A percentile compares a stretch with the other conserved stretches of the same genome.
phyloP scores from a whole-genome alignment of 2,113 vertebrate species.

The Spilogale gracilis region DNA sequence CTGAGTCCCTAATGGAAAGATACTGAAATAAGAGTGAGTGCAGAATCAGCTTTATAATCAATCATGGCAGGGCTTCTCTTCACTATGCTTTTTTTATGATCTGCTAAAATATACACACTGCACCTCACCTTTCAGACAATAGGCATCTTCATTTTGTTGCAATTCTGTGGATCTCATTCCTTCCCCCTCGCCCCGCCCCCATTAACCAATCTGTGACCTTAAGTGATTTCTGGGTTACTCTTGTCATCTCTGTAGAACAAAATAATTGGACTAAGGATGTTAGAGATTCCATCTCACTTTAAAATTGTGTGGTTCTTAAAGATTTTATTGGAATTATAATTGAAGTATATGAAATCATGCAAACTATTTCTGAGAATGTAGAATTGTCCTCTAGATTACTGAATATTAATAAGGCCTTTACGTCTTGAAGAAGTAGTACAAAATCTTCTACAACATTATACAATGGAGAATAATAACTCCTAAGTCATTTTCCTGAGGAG shows the following conservation, averaged over 20 bases:
- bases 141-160: neutral
- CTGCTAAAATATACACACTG: neutral
- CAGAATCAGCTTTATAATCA: neutral
- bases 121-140: neutral
- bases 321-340: neutral
- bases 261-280: neutral
- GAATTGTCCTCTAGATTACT: neutral
- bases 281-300: neutral
- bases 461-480: constrained; percentile 6
- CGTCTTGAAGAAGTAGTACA: neutral
- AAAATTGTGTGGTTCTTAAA: constrained; percentile 9
- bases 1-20: neutral
- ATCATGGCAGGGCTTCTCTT: neutral
- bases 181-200: neutral
- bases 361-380: neutral
- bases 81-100: neutral
- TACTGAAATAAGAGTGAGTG: neutral
- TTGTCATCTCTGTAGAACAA: neutral
- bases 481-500: constrained; percentile 12
- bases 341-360: constrained; percentile 1
- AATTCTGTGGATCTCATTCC: neutral
- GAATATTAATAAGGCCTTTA: neutral
- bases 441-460: neutral
- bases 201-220: neutral
- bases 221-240: neutral